A percentile compares a stretch with the other conserved stretches of the same genome.
Evolutionary conservation across 92 coral and sea anemone species (phyloP).

Genomic region (Palythoa grandis): DNA sequence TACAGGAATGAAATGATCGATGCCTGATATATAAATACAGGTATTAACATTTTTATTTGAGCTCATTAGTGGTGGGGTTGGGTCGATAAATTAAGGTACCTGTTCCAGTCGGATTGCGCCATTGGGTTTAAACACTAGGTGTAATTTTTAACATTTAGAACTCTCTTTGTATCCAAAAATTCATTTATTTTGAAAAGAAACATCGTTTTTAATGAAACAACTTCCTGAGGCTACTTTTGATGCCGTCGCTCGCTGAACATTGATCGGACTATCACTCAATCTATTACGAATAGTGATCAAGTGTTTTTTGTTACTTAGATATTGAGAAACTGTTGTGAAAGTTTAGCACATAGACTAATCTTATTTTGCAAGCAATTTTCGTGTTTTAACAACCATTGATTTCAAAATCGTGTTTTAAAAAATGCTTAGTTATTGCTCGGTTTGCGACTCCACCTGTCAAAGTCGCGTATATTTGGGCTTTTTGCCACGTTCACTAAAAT

Average conservation of each 20-base stretch:
- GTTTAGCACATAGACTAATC: neutral
- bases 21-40: neutral
- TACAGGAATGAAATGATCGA: neutral
- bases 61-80: conserved; percentile 2
- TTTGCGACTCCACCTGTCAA: conserved; percentile 27
- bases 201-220: neutral
- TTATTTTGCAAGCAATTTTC: neutral
- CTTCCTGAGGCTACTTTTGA: neutral
- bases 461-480: conserved; percentile 1
- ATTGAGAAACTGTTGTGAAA: neutral
- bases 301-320: neutral
- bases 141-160: conserved; percentile 17
- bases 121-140: conserved; percentile 28
- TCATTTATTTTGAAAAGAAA: neutral
- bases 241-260: conserved; percentile 13
- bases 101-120: conserved; percentile 21
- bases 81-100: conserved; percentile 16
- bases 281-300: conserved; percentile 41
- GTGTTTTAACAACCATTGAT: neutral
- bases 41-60: conserved; percentile 29
- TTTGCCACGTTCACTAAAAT: conserved; percentile 32
- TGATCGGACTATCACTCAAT: conserved; percentile 20
- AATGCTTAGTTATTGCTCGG: neutral
- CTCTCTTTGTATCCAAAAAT: neutral
- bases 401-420: neutral